Evolutionary conservation across 37 sponge, comb jelly and placozoan genomes (phyloP).

Genomic region (Lycopodina hypogea): DNA sequence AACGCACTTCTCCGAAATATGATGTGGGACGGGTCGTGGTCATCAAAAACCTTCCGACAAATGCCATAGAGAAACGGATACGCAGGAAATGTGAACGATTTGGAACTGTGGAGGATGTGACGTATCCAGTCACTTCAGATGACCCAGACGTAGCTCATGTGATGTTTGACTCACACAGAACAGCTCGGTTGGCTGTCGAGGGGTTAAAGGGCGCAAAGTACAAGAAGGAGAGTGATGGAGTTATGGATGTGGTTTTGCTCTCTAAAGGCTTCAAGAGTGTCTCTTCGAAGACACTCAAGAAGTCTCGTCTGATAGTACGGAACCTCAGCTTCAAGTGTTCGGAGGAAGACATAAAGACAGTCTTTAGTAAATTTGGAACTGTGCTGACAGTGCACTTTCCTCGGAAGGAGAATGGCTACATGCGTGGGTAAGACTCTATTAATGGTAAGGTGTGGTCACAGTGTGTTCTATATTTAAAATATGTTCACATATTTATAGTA

Average conservation of each 20-base stretch:
- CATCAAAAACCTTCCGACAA: conserved; percentile 33
- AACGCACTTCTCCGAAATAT: conserved; percentile 11
- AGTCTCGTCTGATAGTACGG: conserved; percentile 72
- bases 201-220: conserved; percentile 46
- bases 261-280: conserved; percentile 31
- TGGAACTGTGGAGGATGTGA: conserved; percentile 30
- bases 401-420: conserved; percentile 51
- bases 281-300: conserved; percentile 48
- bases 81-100: conserved; percentile 39
- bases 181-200: conserved; percentile 37
- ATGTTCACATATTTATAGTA: neutral
- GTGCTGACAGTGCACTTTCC: conserved; percentile 71
- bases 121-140: conserved; percentile 39
- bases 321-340: conserved; percentile 71
- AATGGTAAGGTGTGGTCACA: neutral
- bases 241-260: conserved; percentile 17
- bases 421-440: conserved; percentile 16
- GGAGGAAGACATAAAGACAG: conserved; percentile 51
- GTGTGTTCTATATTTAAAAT: neutral
- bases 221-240: conserved; percentile 3
- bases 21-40: conserved; percentile 35
- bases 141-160: conserved; percentile 39
- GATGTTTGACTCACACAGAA: conserved; percentile 40
- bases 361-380: conserved; percentile 50
- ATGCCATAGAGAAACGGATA: conserved; percentile 35